Base-by-base conservation (phyloP, 1,140 invertebrate species). In the Arion vulgaris region DNA sequence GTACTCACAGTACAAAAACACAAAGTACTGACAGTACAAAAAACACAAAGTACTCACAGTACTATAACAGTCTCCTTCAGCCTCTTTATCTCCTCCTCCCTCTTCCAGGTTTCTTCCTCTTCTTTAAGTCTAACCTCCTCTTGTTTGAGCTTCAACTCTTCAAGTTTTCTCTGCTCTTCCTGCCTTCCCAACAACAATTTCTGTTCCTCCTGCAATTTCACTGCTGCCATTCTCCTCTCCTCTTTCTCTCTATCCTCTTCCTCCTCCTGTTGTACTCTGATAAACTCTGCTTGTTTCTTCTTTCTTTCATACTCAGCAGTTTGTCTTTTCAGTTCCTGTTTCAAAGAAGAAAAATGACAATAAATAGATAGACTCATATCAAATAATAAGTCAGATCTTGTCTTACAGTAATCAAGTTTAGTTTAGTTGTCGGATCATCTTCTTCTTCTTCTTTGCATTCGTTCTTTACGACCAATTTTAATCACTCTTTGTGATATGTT, bases 151-250 rank as follows among this genome's bases (percentile, higher is more conserved):
- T 34, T 32, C 17, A 66, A 66, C 2, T 66, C 62, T 32, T 66
- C 62, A 66, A 9, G n/a, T 32, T 17, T 66, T 23, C 74, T 71
- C n/a, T 81, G 53, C 34, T 85, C 84, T n/a, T 83, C 83, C 79
- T 88, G 84, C 75, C 81, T 80, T 45, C 89, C 87, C 80, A 89
- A 38, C 71, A 89, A 38, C 41, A 82, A 81, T 75, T 85, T 85
- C 83, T 91, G 90, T 75, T 92, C 90, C 77, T 91, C 90, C 81
- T 90, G 87, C 62, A 92, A 32, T 81, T 85, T 88, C 19, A 87
- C 72, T 7, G 90, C 90, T 17, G 86, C 85, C 81, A 87, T 85
- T 62, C 90, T 79, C 11, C 89, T 73, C 39, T 90, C 86, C 69
- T 91, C 90, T 53, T 83, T 87, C 81, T 91, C 90, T 74, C 87